Base-by-base conservation (phyloP, 2,797 vertebrate species). In the Myoxocephalus aenaeus region DNA sequence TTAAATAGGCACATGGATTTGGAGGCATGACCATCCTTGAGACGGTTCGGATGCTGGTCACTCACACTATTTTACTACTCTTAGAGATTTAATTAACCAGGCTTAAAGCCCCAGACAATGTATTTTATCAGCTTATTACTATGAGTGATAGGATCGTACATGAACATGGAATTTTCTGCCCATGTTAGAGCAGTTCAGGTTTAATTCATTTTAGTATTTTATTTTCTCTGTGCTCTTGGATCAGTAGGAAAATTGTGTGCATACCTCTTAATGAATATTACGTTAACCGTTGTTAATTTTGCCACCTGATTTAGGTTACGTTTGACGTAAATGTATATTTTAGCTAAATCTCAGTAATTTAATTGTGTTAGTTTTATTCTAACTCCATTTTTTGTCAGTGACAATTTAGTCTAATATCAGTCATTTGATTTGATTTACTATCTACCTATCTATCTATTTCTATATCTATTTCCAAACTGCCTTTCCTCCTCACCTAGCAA, bases 1-100 rank as follows among this genome's bases (percentile, higher is more conserved):
- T 83, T 75, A 87, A 89, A 87, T 46, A 81, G 82, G 82, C 81
- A 69, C 59, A 59, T 59, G 85, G 77, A 61, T 88, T 76, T 79
- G 66, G 67, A 73, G 71, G 69, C 66, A 71, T 50, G 73, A 70
- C 34, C 73, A 57, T 70, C 64, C 18, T 50, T 34, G 25, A 82
- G 78, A 51, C 3, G 51, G 50, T 67, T 73, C 67, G 66, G 66
- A 80, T 82, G 25, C 63, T 53, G 77, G 82, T 82, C 80, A 70
- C 65, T 78, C 20, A 10, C 56, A 67, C 63, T 42, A 6, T 74
- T 86, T 70, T 51, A 42, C 66, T 54, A 29, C 22, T 80, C 53
- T 32, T 58, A 42, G 58, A 75, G 25, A 67, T 76, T 86, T 53
- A 63, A 74, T 81, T 73, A 75, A 59, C 32, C 51, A 25, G 29